Evolutionary conservation across 2,888 invertebrate species (phyloP).

Genomic region (Ormia ochracea): DNA sequence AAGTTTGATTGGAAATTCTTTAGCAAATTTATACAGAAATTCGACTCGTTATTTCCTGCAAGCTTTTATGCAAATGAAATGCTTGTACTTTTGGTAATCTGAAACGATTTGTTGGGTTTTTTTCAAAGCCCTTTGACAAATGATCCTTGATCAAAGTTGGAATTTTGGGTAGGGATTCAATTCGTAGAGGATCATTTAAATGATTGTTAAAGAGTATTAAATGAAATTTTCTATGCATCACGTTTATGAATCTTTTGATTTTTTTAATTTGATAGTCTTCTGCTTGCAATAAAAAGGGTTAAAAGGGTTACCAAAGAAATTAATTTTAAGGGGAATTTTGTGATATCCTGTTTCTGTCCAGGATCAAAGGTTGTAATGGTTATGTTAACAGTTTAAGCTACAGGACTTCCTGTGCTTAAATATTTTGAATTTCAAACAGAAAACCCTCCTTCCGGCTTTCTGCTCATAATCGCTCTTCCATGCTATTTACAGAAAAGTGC

Average conservation of each 20-base stretch:
- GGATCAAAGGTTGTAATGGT: too few species aligned
- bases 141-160: slow-evolving; percentile 48
- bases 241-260: slow-evolving; percentile 40
- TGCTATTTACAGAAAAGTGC: too few species aligned
- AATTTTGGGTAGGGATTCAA: not conserved
- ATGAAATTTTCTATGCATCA: slow-evolving; percentile 54
- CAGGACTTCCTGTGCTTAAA: too few species aligned
- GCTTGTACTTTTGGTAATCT: slow-evolving; percentile 51
- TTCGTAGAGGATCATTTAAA: slow-evolving; percentile 44
- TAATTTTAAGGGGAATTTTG: too few species aligned
- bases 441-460: too few species aligned
- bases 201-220: slow-evolving; percentile 21
- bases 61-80: slow-evolving; percentile 55
- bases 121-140: not conserved
- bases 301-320: slow-evolving; percentile 24
- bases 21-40: slow-evolving; percentile 38
- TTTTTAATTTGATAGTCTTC: slow-evolving; percentile 9
- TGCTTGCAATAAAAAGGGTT: not conserved
- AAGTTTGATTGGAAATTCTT: not conserved
- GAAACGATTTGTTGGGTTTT: slow-evolving; percentile 29
- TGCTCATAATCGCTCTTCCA: too few species aligned
- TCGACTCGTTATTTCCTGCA: slow-evolving; percentile 53
- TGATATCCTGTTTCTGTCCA: too few species aligned
- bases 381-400: too few species aligned
- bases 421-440: too few species aligned